Evolutionary conservation across 2,888 invertebrate species (phyloP).

Genomic region (Conistra vaccinii): DNA sequence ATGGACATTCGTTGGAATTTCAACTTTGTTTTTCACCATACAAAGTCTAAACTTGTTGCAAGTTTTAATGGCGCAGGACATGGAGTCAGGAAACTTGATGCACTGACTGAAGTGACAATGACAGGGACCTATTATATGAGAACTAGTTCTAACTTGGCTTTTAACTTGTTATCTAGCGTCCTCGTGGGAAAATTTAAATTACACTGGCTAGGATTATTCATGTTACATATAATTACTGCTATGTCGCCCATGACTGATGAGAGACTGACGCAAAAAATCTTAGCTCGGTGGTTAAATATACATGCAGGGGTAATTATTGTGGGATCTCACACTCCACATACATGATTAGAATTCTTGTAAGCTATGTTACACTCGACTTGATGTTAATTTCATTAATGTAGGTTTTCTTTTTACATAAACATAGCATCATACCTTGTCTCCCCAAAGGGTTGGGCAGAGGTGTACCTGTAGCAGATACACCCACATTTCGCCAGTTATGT

Average conservation of each 20-base stretch:
- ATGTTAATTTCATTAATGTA: neutral
- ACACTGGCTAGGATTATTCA: conserved; percentile 56
- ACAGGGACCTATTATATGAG: conserved; percentile 74
- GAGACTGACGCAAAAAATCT: conserved; percentile 42
- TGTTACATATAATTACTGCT: conserved; percentile 57
- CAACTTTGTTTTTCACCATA: neutral
- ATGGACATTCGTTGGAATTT: conserved; percentile 15
- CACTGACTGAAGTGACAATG: conserved; percentile 71
- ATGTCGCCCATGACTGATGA: conserved; percentile 61
- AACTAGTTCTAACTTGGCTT: conserved; percentile 69
- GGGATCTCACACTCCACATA: conserved; percentile 51
- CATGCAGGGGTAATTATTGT: conserved; percentile 51
- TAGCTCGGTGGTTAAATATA: conserved; percentile 52
- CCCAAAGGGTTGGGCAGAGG: no score
- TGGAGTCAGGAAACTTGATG: conserved; percentile 61
- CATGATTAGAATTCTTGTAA: conserved; percentile 28
- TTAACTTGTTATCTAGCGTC: conserved; percentile 59
- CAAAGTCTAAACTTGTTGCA: conserved; percentile 26
- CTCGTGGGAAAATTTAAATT: conserved; percentile 66
- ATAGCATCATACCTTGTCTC: no score
- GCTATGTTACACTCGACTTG: conserved; percentile 13
- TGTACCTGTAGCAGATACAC: no score
- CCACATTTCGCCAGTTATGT: no score
- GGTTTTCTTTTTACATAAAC: neutral
- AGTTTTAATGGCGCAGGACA: conserved; percentile 24